Base-by-base conservation (phyloP, 2,888 invertebrate genomes). In the Loripinus fragilis region DNA sequence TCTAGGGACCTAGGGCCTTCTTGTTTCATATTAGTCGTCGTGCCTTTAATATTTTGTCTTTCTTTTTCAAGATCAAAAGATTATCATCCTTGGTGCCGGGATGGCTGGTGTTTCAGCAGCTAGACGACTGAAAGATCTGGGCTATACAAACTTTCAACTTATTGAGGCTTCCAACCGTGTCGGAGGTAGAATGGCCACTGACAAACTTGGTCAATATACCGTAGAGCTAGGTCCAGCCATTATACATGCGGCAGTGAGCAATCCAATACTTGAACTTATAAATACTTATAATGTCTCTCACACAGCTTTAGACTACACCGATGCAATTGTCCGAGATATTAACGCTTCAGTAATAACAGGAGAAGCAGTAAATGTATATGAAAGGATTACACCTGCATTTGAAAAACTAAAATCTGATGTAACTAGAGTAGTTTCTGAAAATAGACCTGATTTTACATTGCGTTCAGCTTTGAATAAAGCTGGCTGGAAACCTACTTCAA, bases 101-200 rank as follows among this genome's bases (percentile, higher is more conserved):
- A 66, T 80, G 75, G 48, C 85, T 30, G 85, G 85, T 17, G 45
- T 82, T 35, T 65, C 80, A n/a, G 78, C 81, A 42, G 85, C 85
- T 33, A 81, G 80, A 65, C 71, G 74, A 20, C 71, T 85, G 20
- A 38, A 45, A 15, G 81, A 81, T 12, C 67, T 70, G n/a, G 81
- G 81, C 30, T 70, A 73, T 52, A 41, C 48, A 5, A 78, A 85
- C 71, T 72, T 85, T 76, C 12, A 76, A 42, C 74, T 85, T 20
- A 30, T 81, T 0, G 85, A 85, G 52, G 85, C 78, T 2, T 67
- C 80, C 20, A 38, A 66, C 33, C 23, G 76, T 10, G 52, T 80
- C 5, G 85, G 85, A 0, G 84, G 84, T 20, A 73, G 85, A 12
- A 67, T 85, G 20, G 78, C 71, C 35, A 38, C 66, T 12, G 67